Evolutionary conservation across 2,797 vertebrate genomes (phyloP).

Genomic region (Crocodylus rhombifer): DNA sequence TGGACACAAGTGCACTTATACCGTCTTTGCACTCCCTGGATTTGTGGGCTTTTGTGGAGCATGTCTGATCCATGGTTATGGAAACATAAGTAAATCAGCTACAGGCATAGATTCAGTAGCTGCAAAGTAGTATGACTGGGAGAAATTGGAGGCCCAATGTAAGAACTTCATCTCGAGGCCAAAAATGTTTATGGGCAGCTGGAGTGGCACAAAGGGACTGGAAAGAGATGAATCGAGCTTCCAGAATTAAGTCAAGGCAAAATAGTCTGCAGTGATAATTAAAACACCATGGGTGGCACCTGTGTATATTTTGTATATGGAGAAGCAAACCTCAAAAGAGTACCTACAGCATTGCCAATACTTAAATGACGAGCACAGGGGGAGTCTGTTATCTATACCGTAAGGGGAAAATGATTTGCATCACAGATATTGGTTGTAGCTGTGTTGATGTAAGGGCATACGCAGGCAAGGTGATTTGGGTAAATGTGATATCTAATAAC

Average conservation of each 20-base stretch:
- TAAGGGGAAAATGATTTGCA: too few relatives aligned
- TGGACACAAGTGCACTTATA: not conserved
- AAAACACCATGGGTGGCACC: not conserved
- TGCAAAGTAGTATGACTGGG: too few relatives aligned
- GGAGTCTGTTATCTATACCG: not conserved
- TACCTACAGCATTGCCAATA: not conserved
- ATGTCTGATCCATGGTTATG: not conserved
- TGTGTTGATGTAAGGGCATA: too few relatives aligned
- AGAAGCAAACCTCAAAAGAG: fast-evolving
- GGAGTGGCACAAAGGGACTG: not conserved
- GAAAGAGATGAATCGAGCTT: fast-evolving
- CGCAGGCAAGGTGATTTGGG: too few relatives aligned
- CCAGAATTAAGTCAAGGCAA: not conserved
- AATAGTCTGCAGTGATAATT: fast-evolving
- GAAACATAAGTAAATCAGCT: not conserved
- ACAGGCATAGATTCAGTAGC: too few relatives aligned
- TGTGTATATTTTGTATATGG: not conserved
- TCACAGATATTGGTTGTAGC: too few relatives aligned
- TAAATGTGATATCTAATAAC: too few relatives aligned
- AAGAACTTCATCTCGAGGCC: too few relatives aligned
- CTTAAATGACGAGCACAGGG: fast-evolving
- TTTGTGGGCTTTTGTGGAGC: not conserved
- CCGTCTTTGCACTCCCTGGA: not conserved
- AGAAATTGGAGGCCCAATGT: too few relatives aligned
- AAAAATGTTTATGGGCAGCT: too few relatives aligned